phyloP scores from a whole-genome alignment of 2,888 invertebrate species.

The Pocota personata region DNA sequence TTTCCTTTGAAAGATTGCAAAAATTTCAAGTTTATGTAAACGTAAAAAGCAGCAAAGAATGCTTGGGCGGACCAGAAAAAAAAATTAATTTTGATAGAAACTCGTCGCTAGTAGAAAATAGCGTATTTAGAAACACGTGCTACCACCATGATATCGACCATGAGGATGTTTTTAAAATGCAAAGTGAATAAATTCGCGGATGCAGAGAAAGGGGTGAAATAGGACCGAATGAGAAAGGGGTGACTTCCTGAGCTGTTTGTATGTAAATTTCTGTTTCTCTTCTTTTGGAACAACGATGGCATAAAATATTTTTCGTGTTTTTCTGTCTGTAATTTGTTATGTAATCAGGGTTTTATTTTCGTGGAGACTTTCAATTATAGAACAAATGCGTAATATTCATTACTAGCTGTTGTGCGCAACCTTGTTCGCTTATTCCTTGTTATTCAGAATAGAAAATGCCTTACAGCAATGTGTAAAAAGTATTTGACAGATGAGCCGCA shows the following conservation, averaged over 20 bases:
- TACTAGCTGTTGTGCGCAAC: too few species aligned
- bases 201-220: constrained; percentile 8
- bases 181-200: constrained; percentile 27
- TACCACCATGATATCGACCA: constrained; percentile 4
- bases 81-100: constrained; percentile 40
- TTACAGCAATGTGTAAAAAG: too few species aligned
- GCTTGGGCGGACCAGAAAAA: background rate
- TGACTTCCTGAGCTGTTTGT: constrained; percentile 17
- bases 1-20: background rate
- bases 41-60: background rate
- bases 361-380: background rate
- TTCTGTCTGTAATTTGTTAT: background rate
- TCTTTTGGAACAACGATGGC: background rate
- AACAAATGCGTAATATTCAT: too few species aligned
- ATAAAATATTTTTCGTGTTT: background rate
- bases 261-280: constrained; percentile 24
- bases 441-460: too few species aligned
- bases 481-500: too few species aligned
- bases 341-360: background rate
- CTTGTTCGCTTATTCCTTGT: too few species aligned
- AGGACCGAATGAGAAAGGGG: background rate
- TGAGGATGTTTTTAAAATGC: constrained; percentile 36
- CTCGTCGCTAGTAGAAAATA: constrained; percentile 1
- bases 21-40: background rate
- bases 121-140: constrained; percentile 35